Base-by-base conservation (phyloP, 2,888 invertebrate species). In the Parochlus steinenii region DNA sequence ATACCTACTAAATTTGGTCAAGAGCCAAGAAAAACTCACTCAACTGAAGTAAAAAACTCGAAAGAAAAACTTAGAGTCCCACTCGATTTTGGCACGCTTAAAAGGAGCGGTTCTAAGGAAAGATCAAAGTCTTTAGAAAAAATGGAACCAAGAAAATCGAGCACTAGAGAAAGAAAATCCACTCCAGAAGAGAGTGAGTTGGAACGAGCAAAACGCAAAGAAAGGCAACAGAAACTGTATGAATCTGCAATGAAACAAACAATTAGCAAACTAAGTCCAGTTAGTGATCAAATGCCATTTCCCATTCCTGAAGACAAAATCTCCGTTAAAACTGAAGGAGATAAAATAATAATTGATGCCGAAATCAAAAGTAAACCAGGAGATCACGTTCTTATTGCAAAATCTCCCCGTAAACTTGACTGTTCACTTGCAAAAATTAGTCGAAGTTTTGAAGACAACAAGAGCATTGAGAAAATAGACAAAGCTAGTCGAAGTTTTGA, bases 231-330 rank as follows among this genome's bases (percentile, higher is more conserved):
- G 50, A 71, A 75, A 64, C 54, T 78, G 2, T 78, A 78, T 45
- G 77, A 78, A 58, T 74, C 73, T 4, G 77, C 77, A 3, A 69
- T 78, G 48, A 75, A 77, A 50, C 77, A 77, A 55, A 75, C 76
- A 0, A 75, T 76, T 46, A 76, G 75, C 0, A 60, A 77, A 43
- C 67, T 77, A 20, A 77, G 77, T 52, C 78, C 78, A 1, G 75
- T 77, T 0, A 76, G 75, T 50, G 77, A 77, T 49, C 66, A 70
- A 2, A 47, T 77, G 46, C 67, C 73, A 3, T 77, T 77, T 48
- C 77, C 77, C 8, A 69, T 71, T 26, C 74, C 74, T 1, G 77
- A 77, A 53, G 77, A 78, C 50, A 75, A 74, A 52, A 77, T 77
- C 18, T 50, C 74, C 6, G 77, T 77, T 0, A 71, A 71, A 54